Evolutionary conservation across 2,113 vertebrate species (phyloP).

Genomic region (Taxidea taxus): DNA sequence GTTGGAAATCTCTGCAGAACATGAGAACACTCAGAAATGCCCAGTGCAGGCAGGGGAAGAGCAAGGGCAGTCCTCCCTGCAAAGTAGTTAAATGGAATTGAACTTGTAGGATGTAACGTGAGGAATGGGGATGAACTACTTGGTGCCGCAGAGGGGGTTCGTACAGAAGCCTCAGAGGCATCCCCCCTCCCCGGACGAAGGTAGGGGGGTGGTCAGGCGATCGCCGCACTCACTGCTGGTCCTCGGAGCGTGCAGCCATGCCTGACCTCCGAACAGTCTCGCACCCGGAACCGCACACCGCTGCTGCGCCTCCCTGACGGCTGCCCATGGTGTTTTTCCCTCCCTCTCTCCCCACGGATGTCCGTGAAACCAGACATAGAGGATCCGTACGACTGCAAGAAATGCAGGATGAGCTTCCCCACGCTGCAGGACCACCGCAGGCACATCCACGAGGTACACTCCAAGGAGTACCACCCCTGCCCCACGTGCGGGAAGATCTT

Average conservation of each 20-base stretch:
- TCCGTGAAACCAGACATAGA: conserved; percentile 82
- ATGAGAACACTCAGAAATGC: not conserved
- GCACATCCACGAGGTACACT: conserved; percentile 89
- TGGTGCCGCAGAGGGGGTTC: not conserved
- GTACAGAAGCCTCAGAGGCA: not conserved
- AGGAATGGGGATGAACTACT: not conserved
- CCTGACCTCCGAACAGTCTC: not conserved
- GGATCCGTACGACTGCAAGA: conserved; percentile 92
- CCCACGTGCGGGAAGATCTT: conserved; percentile 88
- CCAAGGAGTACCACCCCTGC: conserved; percentile 90
- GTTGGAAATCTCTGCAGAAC: not conserved
- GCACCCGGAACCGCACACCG: not conserved
- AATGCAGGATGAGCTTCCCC: conserved; percentile 91
- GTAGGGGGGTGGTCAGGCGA: not conserved
- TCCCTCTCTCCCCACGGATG: not conserved
- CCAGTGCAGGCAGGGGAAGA: not conserved
- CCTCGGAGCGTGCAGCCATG: not conserved
- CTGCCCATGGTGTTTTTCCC: not conserved
- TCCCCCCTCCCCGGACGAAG: not conserved
- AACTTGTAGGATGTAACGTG: not conserved
- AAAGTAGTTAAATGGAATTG: not conserved
- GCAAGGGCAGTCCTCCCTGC: not conserved
- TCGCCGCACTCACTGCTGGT: too few relatives aligned
- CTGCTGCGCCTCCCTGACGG: not conserved
- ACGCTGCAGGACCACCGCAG: conserved; percentile 89